Evolutionary conservation across 2,113 vertebrate genomes (phyloP), one percentile per base, ranked within the genome.

Genomic region (Hoplias malabaricus): DNA sequence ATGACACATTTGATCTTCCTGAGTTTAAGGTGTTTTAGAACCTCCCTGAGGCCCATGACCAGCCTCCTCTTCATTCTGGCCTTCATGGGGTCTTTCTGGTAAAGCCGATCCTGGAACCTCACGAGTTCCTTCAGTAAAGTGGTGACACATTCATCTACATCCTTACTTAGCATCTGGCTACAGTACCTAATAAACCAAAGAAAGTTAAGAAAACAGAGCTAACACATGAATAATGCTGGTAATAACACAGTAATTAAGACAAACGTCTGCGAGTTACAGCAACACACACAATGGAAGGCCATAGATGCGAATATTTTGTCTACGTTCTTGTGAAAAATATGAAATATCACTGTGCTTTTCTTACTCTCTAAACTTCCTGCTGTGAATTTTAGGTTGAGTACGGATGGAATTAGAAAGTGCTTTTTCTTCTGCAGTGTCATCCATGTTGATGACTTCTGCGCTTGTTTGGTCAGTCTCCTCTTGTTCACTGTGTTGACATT

Each of bases 291-390:
- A 29, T 2, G 27, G 11, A 9, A 11, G 12, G 3, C 14, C 8
- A 6, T 27, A 27, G 4, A n/a, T 48, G 25, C 5, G 34, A 16
- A 7, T 54, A 63, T 40, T 67, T 21, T 19, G 6, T 63, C 25
- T 31, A 33, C 34, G 31, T 4, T 53, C 66, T n/a, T 36, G 53
- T 34, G 14, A 68, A n/a, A n/a, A n/a, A 27, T 5, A 5, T 29
- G 43, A 62, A 61, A 62, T 13, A 62, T 4, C 48, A 36, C 27
- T 27, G 1, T 0, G 5, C 50, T 57, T 43, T 21, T 34, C 96
- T 94, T 92, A 99, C 97, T 98, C 96, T 92, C 97, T 92, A 86
- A 98, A 99, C 75, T 96, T 95, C 73, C 97, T 94, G 77, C 97
- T 98, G 78, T 99, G 98, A 84, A 98, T 96, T 94, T 95, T 98